Evolutionary conservation across 2,113 vertebrate genomes (phyloP).

Genomic region (Xenus cinereus): DNA sequence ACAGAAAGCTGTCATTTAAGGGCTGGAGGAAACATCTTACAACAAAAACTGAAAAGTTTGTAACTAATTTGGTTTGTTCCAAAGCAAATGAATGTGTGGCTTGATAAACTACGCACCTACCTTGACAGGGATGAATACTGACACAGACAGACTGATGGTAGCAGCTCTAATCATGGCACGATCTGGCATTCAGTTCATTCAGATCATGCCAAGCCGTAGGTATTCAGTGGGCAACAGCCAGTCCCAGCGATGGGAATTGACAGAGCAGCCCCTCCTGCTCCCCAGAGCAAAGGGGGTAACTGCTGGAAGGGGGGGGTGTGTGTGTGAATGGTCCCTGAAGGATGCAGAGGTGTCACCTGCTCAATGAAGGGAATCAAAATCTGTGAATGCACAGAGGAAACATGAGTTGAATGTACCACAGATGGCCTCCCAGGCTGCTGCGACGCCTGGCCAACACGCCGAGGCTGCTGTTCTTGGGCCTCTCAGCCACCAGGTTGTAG

Average conservation of each 20-base stretch:
- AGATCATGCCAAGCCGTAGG: rapidly evolving
- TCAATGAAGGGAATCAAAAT: background rate
- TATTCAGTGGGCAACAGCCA: background rate
- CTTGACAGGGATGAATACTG: background rate
- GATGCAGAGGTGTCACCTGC: background rate
- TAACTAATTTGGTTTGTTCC: background rate
- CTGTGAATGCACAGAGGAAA: rapidly evolving
- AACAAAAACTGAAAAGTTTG: background rate
- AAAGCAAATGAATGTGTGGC: background rate
- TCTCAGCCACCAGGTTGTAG: rapidly evolving
- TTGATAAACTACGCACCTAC: background rate
- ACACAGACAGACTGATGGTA: background rate
- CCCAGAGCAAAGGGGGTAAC: background rate
- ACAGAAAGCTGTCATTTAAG: background rate
- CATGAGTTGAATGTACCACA: rapidly evolving
- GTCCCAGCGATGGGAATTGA: rapidly evolving
- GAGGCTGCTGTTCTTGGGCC: rapidly evolving
- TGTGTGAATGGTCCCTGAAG: background rate
- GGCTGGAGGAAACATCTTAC: background rate
- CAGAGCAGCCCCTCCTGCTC: too few species aligned
- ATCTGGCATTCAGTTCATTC: too few species aligned
- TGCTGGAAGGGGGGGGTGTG: background rate
- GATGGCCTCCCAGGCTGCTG: rapidly evolving
- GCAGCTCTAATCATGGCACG: rapidly evolving
- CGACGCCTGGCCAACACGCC: rapidly evolving